These are phyloP conservation scores for Artemisiospiza belli DNA, from an alignment of 2,113 vertebrate genomes.

Conservation along the genomic window DNA sequence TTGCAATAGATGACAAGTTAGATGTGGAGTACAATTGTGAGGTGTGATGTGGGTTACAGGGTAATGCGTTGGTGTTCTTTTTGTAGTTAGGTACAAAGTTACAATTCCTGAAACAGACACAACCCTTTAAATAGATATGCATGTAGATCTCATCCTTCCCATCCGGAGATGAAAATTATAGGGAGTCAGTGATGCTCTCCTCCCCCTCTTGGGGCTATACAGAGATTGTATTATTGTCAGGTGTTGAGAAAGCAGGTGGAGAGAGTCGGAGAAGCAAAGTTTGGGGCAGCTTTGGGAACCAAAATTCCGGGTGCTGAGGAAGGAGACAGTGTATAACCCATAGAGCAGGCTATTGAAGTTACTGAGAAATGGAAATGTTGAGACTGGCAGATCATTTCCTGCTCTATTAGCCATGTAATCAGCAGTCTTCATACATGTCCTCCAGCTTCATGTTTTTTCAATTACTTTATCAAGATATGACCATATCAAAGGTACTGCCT, in stretches of 20 bases:
- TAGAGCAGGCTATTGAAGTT: neutral
- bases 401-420: neutral
- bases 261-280: neutral
- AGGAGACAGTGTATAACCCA: neutral
- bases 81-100: slow-evolving; percentile 47
- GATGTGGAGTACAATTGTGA: slow-evolving; percentile 25
- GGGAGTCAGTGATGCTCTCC: slow-evolving; percentile 31
- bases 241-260: neutral
- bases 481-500: neutral
- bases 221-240: neutral
- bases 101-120: slow-evolving; percentile 19
- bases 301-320: neutral
- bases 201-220: slow-evolving; percentile 5
- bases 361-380: neutral
- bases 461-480: neutral
- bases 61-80: slow-evolving; percentile 47
- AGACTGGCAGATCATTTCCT: neutral
- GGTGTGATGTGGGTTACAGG: slow-evolving; percentile 46
- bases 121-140: slow-evolving; percentile 45
- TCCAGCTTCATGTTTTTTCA: neutral
- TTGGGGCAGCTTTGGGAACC: neutral
- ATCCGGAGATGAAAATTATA: slow-evolving; percentile 45
- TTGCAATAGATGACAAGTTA: slow-evolving; percentile 35
- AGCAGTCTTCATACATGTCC: neutral
- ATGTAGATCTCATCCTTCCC: slow-evolving; percentile 43